These are phyloP conservation scores for Pholis gunnellus DNA, from an alignment of 2,113 vertebrate genomes.

Conservation along the genomic window DNA sequence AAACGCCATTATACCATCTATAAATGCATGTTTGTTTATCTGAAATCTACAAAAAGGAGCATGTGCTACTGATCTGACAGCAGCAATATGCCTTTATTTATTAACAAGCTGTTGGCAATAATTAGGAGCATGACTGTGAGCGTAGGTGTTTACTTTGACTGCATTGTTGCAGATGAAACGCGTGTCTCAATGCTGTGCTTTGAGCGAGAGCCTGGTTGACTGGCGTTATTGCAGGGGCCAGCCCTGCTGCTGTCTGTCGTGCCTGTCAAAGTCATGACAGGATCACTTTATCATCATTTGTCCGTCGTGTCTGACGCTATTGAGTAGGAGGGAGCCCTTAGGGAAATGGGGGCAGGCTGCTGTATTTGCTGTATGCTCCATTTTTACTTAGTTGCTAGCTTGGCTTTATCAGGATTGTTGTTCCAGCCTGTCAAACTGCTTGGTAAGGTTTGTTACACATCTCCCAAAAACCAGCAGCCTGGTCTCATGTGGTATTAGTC, in stretches of 20 bases:
- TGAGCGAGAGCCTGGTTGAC: constrained; percentile 77
- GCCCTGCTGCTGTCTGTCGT: constrained; percentile 87
- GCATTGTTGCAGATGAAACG: constrained; percentile 65
- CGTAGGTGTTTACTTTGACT: constrained; percentile 72
- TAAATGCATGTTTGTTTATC: neutral
- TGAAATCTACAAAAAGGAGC: neutral
- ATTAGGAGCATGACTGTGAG: constrained; percentile 62
- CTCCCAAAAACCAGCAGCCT: constrained; percentile 20
- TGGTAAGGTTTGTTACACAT: constrained; percentile 56
- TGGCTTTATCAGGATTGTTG: constrained; percentile 71
- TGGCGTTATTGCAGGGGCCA: constrained; percentile 92
- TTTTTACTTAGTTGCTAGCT: constrained; percentile 74
- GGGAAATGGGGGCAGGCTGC: constrained; percentile 76
- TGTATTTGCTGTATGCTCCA: constrained; percentile 79
- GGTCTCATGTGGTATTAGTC: constrained; percentile 58
- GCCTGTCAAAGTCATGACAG: constrained; percentile 88
- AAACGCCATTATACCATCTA: neutral
- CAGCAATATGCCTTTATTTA: constrained; percentile 69
- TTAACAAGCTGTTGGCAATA: constrained; percentile 60
- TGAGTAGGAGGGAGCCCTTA: constrained; percentile 84
- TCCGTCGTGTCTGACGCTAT: constrained; percentile 87
- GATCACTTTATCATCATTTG: constrained; percentile 99
- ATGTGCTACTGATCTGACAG: constrained; percentile 45
- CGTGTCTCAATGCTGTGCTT: constrained; percentile 62
- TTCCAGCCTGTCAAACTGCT: constrained; percentile 64